A percentile compares a stretch with the other conserved stretches of the same genome.
Evolutionary conservation across 2,797 vertebrate species (phyloP).

Genomic region (Meda fulgida): DNA sequence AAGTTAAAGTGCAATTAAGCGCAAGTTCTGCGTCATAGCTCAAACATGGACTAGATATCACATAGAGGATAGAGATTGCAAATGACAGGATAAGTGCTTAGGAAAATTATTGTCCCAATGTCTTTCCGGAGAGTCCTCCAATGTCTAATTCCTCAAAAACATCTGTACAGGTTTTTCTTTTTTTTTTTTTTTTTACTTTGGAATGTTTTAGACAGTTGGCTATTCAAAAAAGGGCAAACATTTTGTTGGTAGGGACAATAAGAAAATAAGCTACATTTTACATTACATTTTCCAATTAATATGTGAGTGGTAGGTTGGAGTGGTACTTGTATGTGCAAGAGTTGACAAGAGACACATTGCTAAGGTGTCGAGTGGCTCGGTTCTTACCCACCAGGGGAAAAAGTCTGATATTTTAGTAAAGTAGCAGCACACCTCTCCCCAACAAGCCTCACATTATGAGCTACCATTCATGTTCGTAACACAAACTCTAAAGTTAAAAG

Average conservation of each 20-base stretch:
- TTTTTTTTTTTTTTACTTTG: neutral
- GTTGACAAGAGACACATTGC: neutral
- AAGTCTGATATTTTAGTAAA: neutral
- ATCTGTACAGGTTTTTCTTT: neutral
- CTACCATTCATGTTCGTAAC: neutral
- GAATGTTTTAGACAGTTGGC: conserved; percentile 10
- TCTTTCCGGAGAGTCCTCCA: conserved; percentile 5
- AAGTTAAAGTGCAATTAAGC: neutral
- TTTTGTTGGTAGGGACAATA: neutral
- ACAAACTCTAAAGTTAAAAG: neutral
- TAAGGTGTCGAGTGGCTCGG: neutral
- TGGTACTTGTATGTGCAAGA: neutral
- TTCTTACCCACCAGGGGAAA: neutral
- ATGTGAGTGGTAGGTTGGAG: neutral
- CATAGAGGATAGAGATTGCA: neutral
- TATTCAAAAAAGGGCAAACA: neutral
- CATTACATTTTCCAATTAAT: neutral
- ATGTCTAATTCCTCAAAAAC: conserved; percentile 17
- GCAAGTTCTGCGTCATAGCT: neutral
- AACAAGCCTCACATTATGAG: neutral
- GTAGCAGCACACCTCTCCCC: neutral
- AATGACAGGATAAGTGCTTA: conserved; percentile 20
- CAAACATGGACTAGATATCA: neutral
- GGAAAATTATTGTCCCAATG: conserved; percentile 14
- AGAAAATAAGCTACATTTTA: neutral